Evolutionary conservation across 2,113 vertebrate genomes (phyloP).

Genomic region (Nansenia antarctica): DNA sequence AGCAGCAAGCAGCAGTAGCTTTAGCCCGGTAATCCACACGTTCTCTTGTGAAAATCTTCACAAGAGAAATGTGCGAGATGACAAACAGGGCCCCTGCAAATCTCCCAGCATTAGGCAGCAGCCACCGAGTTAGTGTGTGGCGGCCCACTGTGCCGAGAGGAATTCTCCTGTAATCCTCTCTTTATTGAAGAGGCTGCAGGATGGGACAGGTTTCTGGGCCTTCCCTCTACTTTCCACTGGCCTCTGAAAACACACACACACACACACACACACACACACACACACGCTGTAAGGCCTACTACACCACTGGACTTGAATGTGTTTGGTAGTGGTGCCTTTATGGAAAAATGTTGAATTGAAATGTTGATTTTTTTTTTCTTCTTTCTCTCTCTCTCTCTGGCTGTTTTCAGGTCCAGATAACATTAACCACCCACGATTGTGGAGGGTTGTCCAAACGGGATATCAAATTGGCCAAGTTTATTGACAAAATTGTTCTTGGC

Average conservation of each 20-base stretch:
- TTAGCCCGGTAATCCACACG: constrained; percentile 40
- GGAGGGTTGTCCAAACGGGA: constrained; percentile 89
- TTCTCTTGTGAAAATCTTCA: constrained; percentile 50
- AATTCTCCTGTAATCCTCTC: constrained; percentile 67
- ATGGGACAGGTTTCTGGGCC: constrained; percentile 51
- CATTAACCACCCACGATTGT: constrained; percentile 90
- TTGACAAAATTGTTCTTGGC: constrained; percentile 83
- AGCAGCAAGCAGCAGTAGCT: constrained; percentile 25
- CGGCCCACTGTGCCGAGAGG: constrained; percentile 42
- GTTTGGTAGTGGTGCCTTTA: too few species aligned
- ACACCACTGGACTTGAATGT: constrained; percentile 42
- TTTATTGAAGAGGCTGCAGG: constrained; percentile 70
- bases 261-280: too few species aligned
- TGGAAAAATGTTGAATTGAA: too few species aligned
- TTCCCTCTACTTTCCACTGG: constrained; percentile 48
- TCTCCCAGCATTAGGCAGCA: constrained; percentile 58
- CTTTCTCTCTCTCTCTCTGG: constrained; percentile 20
- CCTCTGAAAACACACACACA: constrained; percentile 32
- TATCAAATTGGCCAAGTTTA: constrained; percentile 92
- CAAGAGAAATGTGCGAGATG: constrained; percentile 52
- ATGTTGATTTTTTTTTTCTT: constrained; percentile 3
- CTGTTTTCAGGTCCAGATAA: constrained; percentile 90
- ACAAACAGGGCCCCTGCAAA: constrained; percentile 62
- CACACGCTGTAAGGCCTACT: too few species aligned
- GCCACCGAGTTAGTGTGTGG: constrained; percentile 66